A percentile compares a stretch with the other conserved stretches of the same genome.
Evolutionary conservation across 2,113 vertebrate genomes (phyloP).

Genomic region (Progne subis): DNA sequence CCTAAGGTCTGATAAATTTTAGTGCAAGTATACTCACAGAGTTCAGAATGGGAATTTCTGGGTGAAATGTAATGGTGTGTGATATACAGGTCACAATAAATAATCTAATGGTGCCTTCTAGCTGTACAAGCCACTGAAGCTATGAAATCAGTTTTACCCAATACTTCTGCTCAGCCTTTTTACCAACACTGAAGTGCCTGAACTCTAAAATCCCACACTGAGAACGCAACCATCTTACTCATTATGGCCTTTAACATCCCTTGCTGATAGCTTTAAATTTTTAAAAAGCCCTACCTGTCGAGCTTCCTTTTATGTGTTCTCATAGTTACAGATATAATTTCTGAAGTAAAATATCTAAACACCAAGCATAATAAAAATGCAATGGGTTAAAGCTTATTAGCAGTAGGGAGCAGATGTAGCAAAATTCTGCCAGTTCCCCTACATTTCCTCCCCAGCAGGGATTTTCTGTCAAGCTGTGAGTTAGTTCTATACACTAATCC

Average conservation of each 20-base stretch:
- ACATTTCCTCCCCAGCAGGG: conserved; percentile 95
- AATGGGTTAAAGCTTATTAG: conserved; percentile 89
- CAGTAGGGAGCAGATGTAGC: conserved; percentile 91
- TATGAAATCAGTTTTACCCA: conserved; percentile 23
- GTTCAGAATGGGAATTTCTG: conserved; percentile 7
- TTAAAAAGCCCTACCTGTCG: conserved; percentile 71
- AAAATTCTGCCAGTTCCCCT: conserved; percentile 89
- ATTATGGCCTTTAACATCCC: conserved; percentile 72
- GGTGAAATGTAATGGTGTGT: conserved; percentile 46
- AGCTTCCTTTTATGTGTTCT: conserved; percentile 73
- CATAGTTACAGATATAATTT: conserved; percentile 77
- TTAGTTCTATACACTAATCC: conserved; percentile 77
- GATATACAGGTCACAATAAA: conserved; percentile 54
- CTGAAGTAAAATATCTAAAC: conserved; percentile 87
- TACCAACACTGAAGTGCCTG: conserved; percentile 27
- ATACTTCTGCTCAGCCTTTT: not conserved
- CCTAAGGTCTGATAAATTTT: not conserved
- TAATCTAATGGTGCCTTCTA: conserved; percentile 45
- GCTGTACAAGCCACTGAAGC: conserved; percentile 25
- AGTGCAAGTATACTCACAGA: not conserved
- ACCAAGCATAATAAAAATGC: conserved; percentile 92
- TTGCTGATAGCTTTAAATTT: conserved; percentile 75
- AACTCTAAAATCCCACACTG: conserved; percentile 49
- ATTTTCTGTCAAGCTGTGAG: conserved; percentile 82
- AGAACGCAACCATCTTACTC: conserved; percentile 59